These are phyloP conservation scores for Anorthoa munda DNA, from an alignment of 2,888 invertebrate species.

Conservation along the genomic window DNA sequence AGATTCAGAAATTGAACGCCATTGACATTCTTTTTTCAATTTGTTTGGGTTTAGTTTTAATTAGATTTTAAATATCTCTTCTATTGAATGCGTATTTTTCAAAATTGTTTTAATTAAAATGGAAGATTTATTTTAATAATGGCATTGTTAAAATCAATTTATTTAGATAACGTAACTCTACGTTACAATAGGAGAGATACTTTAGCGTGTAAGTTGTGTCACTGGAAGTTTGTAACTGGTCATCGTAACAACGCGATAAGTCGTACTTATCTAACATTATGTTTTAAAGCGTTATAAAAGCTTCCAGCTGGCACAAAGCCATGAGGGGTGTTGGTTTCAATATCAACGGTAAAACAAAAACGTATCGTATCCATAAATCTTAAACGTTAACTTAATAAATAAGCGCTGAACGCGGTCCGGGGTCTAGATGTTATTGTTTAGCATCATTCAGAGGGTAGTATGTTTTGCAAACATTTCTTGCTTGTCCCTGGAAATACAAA, in stretches of 20 bases:
- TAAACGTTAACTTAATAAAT: slow-evolving; percentile 82
- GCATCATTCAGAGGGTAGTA: slow-evolving; percentile 83
- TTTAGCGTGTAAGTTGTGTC: slow-evolving; percentile 85
- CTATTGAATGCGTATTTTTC: slow-evolving; percentile 62
- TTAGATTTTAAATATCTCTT: slow-evolving; percentile 66
- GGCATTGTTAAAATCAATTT: slow-evolving; percentile 54
- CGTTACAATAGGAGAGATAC: slow-evolving; percentile 80
- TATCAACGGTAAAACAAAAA: slow-evolving; percentile 87
- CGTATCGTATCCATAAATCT: slow-evolving; percentile 89
- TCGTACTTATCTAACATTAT: slow-evolving; percentile 72
- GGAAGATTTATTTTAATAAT: slow-evolving; percentile 56
- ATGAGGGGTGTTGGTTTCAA: slow-evolving; percentile 90
- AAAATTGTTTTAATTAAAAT: slow-evolving; percentile 1
- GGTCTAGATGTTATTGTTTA: slow-evolving; percentile 85
- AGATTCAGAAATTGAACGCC: slow-evolving; percentile 54
- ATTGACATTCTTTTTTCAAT: slow-evolving; percentile 67
- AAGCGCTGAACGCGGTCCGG: slow-evolving; percentile 81
- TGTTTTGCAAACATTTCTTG: slow-evolving; percentile 90
- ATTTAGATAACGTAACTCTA: slow-evolving; percentile 32
- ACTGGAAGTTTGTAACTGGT: slow-evolving; percentile 86
- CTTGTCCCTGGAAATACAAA: slow-evolving; percentile 78
- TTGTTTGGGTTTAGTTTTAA: slow-evolving; percentile 64
- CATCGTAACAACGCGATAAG: slow-evolving; percentile 63
- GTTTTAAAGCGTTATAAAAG: slow-evolving; percentile 80
- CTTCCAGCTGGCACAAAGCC: slow-evolving; percentile 90